Evolutionary conservation across 2,113 vertebrate genomes (phyloP), one percentile per base, ranked within the genome.

Genomic region (Cettia cetti): DNA sequence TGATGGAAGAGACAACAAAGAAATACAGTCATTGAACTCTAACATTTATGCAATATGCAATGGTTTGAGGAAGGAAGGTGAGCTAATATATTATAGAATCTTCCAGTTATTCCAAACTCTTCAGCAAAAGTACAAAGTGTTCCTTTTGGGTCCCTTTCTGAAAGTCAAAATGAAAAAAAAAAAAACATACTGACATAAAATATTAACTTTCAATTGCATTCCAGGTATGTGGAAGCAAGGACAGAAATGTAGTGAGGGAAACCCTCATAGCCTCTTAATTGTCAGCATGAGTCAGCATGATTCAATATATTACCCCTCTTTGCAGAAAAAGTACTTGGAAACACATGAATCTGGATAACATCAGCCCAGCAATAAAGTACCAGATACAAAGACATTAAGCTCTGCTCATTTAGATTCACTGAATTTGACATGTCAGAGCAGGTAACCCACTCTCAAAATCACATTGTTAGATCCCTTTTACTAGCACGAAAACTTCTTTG

Each of bases 181-280:
- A 53, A 90, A 78, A 39, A 33, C 50, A 50, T 9, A 59, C 5
- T 0, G 9, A 31, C 0, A 1, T 40, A 30, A 65, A 79, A 75
- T 14, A 14, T 13, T 57, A 61, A 27, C 26, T 59, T 77, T 57
- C n/a, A 83, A 22, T 7, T 57, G 24, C 8, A 42, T 65, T 19
- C 49, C 20, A 69, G 5, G 5, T 17, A 3, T 35, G 8, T 45
- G 9, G 26, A 89, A 47, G 17, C 49, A 76, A 80, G 17, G 31
- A 56, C 6, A 60, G 74, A 78, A 82, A 44, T 3, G 9, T 14
- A 85, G 20, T 33, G 15, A 70, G 5, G 75, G 37, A 83, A 76
- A 39, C 20, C 45, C 3, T 0, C 12, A 30, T 10, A 82, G 2
- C 3, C 4, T 6, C 20, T 80, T 56, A 63, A 54, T 30, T 11